Percentiles rank a stretch among this genome's conserved stretches.
phyloP scores from a whole-genome alignment of 2,113 vertebrate genomes.

The Hippocampus guttulatus region DNA sequence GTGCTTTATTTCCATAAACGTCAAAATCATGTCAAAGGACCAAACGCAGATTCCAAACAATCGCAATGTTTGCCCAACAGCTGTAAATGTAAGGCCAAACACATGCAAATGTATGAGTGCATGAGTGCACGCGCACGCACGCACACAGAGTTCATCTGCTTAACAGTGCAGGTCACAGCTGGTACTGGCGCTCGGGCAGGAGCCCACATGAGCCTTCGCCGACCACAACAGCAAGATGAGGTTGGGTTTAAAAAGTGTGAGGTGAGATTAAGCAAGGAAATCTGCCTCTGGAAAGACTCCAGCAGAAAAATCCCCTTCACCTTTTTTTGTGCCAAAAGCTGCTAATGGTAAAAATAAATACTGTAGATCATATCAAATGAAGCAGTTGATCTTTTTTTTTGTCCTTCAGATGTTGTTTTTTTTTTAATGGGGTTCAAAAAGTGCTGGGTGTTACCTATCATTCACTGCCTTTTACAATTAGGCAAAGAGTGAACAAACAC shows the following conservation, averaged over 20 bases:
- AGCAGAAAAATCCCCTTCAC: slow-evolving; percentile 25
- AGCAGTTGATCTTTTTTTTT: not conserved
- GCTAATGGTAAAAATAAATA: slow-evolving; percentile 26
- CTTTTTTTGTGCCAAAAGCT: slow-evolving; percentile 18
- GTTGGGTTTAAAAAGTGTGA: slow-evolving; percentile 46
- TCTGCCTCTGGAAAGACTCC: slow-evolving; percentile 54
- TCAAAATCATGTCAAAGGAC: slow-evolving; percentile 1
- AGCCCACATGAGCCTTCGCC: slow-evolving; percentile 44
- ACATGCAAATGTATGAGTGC: not conserved
- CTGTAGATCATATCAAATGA: not conserved
- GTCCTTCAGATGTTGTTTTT: no score
- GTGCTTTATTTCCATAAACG: not conserved
- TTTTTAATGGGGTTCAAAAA: no score
- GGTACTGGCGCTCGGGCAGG: slow-evolving; percentile 30
- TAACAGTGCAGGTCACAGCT: slow-evolving; percentile 51
- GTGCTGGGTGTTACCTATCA: no score
- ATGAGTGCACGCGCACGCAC: not conserved
- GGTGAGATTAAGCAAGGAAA: slow-evolving; percentile 61
- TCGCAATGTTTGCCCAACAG: not conserved
- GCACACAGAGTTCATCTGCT: slow-evolving; percentile 17
- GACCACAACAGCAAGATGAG: slow-evolving; percentile 50
- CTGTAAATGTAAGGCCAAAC: not conserved
- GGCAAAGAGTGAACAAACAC: no score
- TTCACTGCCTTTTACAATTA: no score
- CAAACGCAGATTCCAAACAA: not conserved